Conservation (phyloP, 1,140 invertebrate species). For the Wasmannia auropunctata region DNA sequence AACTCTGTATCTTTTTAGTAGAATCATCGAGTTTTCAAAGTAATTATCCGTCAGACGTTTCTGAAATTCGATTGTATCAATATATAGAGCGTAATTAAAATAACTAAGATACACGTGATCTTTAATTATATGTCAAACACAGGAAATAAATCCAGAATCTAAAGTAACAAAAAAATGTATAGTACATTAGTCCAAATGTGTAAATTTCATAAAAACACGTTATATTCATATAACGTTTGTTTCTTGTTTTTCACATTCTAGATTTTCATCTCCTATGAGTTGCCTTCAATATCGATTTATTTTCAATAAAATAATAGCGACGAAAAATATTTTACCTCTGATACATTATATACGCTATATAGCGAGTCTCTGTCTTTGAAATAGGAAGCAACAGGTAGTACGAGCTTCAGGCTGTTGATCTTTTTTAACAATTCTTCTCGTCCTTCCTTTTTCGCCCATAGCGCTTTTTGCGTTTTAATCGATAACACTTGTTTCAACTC, state of each 20-base stretch:
- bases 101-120: not conserved
- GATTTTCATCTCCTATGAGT: not conserved
- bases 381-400: constrained; percentile 64
- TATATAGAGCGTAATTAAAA: not conserved
- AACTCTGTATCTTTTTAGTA: constrained; percentile 67
- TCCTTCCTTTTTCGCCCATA: constrained; percentile 58
- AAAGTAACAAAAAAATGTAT: not conserved
- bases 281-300: not conserved
- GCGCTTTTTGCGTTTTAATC: constrained; percentile 37
- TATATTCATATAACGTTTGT: not conserved
- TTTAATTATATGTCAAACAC: not conserved
- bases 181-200: not conserved
- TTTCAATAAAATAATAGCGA: constrained; percentile 7
- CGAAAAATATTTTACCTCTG: constrained; percentile 22
- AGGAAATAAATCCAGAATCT: not conserved
- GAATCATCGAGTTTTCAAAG: constrained; percentile 68
- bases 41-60: constrained; percentile 65
- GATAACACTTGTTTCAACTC: constrained; percentile 70
- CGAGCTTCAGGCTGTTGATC: constrained; percentile 64
- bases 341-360: constrained; percentile 40
- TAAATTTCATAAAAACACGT: not conserved
- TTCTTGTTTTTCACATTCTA: not conserved
- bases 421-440: constrained; percentile 66
- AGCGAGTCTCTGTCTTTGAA: constrained; percentile 3
- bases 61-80: constrained; percentile 57